phyloP scores from a whole-genome alignment of 1,140 invertebrate genomes.

The Ostrea denselamellosa region DNA sequence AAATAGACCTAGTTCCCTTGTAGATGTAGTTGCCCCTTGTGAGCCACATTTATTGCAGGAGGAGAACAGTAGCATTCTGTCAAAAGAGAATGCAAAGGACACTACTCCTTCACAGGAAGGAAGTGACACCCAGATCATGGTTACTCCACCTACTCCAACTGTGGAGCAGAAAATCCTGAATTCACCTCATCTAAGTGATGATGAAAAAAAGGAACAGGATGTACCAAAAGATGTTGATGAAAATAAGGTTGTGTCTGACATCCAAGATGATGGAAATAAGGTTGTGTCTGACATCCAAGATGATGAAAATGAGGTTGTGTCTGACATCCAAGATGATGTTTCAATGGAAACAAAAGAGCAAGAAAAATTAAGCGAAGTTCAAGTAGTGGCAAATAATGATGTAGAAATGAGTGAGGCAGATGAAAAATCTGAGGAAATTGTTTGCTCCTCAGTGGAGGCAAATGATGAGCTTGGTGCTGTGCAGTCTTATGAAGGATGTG shows the following conservation, averaged over 20 bases:
- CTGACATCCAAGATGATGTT: neutral
- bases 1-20: slow-evolving; percentile 31
- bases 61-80: slow-evolving; percentile 4
- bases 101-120: slow-evolving; percentile 22
- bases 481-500: neutral
- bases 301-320: neutral
- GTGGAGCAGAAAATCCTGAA: neutral
- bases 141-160: slow-evolving; percentile 34
- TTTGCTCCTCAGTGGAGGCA: neutral
- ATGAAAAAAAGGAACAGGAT: neutral
- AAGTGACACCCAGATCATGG: neutral
- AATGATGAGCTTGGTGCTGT: neutral
- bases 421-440: neutral
- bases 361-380: neutral
- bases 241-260: neutral
- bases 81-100: neutral
- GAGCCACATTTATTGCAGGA: slow-evolving; percentile 22
- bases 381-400: neutral
- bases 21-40: slow-evolving; percentile 37
- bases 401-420: neutral
- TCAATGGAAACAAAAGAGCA: neutral
- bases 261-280: neutral
- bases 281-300: no score
- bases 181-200: neutral
- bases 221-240: neutral